Percentiles rank a stretch among this genome's conserved stretches.
These are phyloP conservation scores for Cataglyphis cursor DNA, from an alignment of 2,888 invertebrate species.

Conservation along the genomic window DNA sequence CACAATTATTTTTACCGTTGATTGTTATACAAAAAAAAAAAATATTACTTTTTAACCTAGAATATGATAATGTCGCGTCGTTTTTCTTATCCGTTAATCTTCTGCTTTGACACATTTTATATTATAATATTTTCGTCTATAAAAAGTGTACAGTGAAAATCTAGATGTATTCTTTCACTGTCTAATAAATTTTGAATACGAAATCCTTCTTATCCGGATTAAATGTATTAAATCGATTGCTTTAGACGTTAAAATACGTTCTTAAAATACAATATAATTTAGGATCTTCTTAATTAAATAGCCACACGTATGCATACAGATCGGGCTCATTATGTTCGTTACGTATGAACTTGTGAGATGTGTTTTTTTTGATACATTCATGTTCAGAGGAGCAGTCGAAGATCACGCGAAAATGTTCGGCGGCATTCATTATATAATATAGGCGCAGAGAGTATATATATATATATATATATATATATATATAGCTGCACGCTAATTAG, in stretches of 20 bases:
- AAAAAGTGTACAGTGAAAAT: background rate
- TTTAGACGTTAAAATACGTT: too few species aligned
- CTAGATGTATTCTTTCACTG: background rate
- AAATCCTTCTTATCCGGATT: background rate
- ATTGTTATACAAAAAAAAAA: background rate
- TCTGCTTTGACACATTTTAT: background rate
- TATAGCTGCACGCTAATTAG: conserved; percentile 73
- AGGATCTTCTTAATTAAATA: background rate
- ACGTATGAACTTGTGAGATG: background rate
- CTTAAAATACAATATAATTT: background rate
- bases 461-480: conserved; percentile 71
- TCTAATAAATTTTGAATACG: background rate
- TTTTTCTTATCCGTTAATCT: background rate
- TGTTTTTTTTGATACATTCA: conserved; percentile 11
- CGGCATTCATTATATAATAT: conserved; percentile 72
- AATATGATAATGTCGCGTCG: background rate
- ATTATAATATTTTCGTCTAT: background rate
- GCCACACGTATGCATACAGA: background rate
- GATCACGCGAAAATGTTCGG: conserved; percentile 73
- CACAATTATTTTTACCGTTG: conserved; percentile 4
- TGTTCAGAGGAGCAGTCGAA: conserved; percentile 53
- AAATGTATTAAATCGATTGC: too few species aligned
- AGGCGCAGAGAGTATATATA: conserved; percentile 64
- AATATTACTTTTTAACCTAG: background rate
- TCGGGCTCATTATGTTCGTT: background rate